phyloP scores from a whole-genome alignment of 1,140 invertebrate genomes.

The Bicyclus anynana region DNA sequence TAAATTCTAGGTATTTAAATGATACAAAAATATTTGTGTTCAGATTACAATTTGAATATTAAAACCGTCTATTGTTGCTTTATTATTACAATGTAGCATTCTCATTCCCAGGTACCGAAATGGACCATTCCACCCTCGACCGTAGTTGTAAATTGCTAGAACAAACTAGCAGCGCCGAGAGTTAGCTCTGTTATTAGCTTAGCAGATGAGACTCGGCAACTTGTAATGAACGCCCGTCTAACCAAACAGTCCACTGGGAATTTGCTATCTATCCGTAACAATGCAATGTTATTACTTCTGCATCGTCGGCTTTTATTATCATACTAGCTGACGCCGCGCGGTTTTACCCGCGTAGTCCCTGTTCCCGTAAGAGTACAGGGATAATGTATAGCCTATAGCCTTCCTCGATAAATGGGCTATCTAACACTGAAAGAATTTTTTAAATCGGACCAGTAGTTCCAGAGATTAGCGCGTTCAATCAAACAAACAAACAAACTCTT shows the following conservation, averaged over 20 bases:
- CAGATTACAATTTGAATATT: too few species aligned
- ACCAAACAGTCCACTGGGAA: slow-evolving; percentile 10
- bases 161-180: slow-evolving; percentile 18
- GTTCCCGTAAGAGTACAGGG: too few species aligned
- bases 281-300: background rate
- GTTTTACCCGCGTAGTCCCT: too few species aligned
- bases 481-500: too few species aligned
- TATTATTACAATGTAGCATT: background rate
- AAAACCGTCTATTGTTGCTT: background rate
- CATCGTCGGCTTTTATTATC: background rate
- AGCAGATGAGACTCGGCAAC: slow-evolving; percentile 38
- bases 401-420: too few species aligned
- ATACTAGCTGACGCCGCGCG: too few species aligned
- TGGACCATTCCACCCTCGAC: background rate
- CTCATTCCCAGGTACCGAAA: background rate
- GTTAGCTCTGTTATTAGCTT: slow-evolving; percentile 47
- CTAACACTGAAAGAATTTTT: too few species aligned
- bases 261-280: background rate
- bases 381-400: too few species aligned
- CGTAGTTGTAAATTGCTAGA: slow-evolving; percentile 18
- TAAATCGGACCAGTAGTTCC: too few species aligned
- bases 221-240: slow-evolving; percentile 34
- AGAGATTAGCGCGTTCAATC: too few species aligned
- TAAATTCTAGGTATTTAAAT: too few species aligned
- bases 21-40: too few species aligned